Conservation (phyloP, 2,797 vertebrate species). For the Gymnothorax javanicus region DNA sequence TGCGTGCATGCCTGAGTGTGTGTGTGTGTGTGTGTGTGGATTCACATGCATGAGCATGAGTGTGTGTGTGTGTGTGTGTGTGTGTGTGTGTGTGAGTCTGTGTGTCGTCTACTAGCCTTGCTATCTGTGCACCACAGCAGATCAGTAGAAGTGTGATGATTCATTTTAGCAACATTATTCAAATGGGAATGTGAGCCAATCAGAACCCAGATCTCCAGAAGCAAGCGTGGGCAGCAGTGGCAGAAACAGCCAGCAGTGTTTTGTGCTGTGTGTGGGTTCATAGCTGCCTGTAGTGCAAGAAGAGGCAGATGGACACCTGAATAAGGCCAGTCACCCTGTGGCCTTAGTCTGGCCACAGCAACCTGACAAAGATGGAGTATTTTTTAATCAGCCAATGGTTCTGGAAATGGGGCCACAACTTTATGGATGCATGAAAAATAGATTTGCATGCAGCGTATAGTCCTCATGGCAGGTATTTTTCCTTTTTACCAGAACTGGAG, state of each 20-base stretch:
- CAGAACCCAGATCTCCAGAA: background rate
- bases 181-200: background rate
- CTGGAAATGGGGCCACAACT: slow-evolving; percentile 21
- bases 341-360: slow-evolving; percentile 6
- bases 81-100: background rate
- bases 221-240: background rate
- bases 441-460: background rate
- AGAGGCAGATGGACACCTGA: background rate
- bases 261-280: background rate
- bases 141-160: background rate
- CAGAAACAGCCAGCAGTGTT: background rate
- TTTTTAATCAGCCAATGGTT: slow-evolving; percentile 57
- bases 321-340: slow-evolving; percentile 12
- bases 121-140: background rate
- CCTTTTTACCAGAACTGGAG: background rate
- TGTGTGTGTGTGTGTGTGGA: background rate
- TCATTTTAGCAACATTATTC: slow-evolving; percentile 2
- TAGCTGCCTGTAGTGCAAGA: too few relatives aligned
- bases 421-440: background rate
- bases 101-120: background rate
- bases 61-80: background rate
- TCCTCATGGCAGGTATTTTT: background rate
- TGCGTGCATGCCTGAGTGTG: background rate
- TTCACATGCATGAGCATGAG: slow-evolving; percentile 7
- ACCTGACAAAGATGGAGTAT: slow-evolving; percentile 37